Evolutionary conservation across 2,797 vertebrate genomes (phyloP), one percentile per base, ranked within the genome.

Genomic region (Macrochelys suwanniensis): DNA sequence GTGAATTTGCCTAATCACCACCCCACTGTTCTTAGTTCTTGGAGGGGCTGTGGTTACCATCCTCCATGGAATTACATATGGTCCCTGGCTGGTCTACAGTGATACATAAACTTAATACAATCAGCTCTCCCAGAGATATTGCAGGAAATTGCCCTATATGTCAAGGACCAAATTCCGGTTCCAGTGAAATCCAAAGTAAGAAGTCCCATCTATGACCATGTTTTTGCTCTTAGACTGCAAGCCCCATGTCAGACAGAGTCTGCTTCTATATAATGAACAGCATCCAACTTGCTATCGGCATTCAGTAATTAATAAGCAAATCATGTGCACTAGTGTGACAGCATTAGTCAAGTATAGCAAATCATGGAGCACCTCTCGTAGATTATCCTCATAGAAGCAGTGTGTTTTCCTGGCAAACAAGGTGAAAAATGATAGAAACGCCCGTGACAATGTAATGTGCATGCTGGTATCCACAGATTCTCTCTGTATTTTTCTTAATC

Each of bases 161-260:
- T 19, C 33, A 68, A n/a, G 61, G 61, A 68, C 33, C 61, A 68
- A 68, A 68, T 68, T n/a, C 33, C 2, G 33, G 61, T 68, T 6
- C 28, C 68, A 90, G 28, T 74, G 91, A 92, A 42, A 77, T 49
- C 65, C 50, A 77, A 56, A 87, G 92, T 94, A 95, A n/a, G 94
- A 96, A 97, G 87, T 90, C 92, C 87, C 84, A 82, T 78, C 93
- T 85, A 50, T 2, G 8, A 95, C 89, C 89, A 85, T 94, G 90
- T 80, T 80, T 84, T 74, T 85, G 88, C 65, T 95, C 96, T 92
- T 26, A 87, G 89, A 6, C 19, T 83, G 87, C 57, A 91, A 88
- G 90, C 80, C 90, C 84, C 26, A 9, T 95, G 96, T 96, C 90
- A 90, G 77, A 95, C 93, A 94, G 87, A 80, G 83, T 16, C 71